A percentile compares a stretch with the other conserved stretches of the same genome.
Conservation (phyloP, 1,140 invertebrate genomes). For the Tetraneura akinire region DNA sequence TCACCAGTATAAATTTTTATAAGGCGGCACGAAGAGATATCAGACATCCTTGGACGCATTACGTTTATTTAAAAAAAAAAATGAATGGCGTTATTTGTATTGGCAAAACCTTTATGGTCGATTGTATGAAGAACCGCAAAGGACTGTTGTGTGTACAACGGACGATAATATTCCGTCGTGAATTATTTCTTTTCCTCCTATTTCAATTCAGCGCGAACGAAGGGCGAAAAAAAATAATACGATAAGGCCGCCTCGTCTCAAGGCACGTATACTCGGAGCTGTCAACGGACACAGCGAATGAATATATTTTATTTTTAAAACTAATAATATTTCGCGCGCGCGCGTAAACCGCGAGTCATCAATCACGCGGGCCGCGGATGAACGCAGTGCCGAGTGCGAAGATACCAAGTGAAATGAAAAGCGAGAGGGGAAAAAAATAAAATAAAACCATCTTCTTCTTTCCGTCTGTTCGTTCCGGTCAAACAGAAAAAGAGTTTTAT, state of each 20-base stretch:
- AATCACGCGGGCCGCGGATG: constrained; percentile 38
- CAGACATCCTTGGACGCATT: too few relatives aligned
- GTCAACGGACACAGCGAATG: background rate
- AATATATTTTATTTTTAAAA: constrained; percentile 49
- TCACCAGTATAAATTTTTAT: too few relatives aligned
- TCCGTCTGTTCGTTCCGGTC: constrained; percentile 41
- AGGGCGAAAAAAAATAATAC: too few relatives aligned
- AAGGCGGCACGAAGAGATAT: too few relatives aligned
- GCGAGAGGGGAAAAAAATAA: constrained; percentile 29
- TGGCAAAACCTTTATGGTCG: too few relatives aligned
- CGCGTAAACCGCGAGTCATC: constrained; percentile 46
- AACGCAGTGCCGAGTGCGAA: constrained; percentile 41
- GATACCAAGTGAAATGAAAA: constrained; percentile 8
- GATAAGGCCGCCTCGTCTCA: constrained; percentile 39
- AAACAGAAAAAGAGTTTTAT: constrained; percentile 50
- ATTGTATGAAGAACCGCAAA: too few relatives aligned
- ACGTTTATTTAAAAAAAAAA: too few relatives aligned
- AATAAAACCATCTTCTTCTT: constrained; percentile 38
- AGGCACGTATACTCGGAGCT: constrained; percentile 24
- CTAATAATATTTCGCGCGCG: constrained; percentile 45
- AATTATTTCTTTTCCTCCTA: too few relatives aligned
- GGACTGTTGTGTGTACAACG: too few relatives aligned
- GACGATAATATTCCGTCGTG: too few relatives aligned
- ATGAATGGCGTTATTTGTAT: too few relatives aligned
- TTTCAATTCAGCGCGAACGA: too few relatives aligned